Percentiles rank a stretch among this genome's conserved stretches.
These are phyloP conservation scores for Platichthys stellatus DNA, from an alignment of 2,113 vertebrate species.

Conservation along the genomic window DNA sequence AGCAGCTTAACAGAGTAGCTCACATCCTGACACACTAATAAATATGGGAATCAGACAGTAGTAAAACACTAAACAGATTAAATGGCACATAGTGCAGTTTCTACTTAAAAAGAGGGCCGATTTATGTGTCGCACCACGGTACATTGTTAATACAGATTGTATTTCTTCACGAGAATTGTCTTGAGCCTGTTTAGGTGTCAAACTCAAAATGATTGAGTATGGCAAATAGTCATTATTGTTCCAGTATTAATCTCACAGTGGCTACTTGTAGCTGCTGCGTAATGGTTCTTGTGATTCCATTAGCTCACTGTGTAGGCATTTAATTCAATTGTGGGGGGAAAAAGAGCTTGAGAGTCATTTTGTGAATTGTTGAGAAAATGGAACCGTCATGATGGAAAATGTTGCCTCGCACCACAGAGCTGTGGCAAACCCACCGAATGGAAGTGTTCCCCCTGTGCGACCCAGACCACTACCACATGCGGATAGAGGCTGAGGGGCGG, in stretches of 20 bases:
- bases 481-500: slow-evolving; percentile 19
- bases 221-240: slow-evolving; percentile 22
- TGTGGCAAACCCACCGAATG: slow-evolving; percentile 40
- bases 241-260: slow-evolving; percentile 30
- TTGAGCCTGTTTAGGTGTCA: slow-evolving; percentile 8
- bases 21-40: not conserved
- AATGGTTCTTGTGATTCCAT: slow-evolving; percentile 43
- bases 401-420: slow-evolving; percentile 24
- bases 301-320: slow-evolving; percentile 33
- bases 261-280: slow-evolving; percentile 42
- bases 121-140: not conserved
- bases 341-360: slow-evolving; percentile 24
- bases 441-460: slow-evolving; percentile 59
- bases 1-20: not conserved
- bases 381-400: slow-evolving; percentile 22
- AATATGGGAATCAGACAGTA: not conserved
- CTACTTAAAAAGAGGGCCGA: not conserved
- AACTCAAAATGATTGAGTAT: slow-evolving; percentile 19
- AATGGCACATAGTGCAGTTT: not conserved
- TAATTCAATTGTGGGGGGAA: not conserved
- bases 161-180: slow-evolving; percentile 6
- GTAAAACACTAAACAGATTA: not conserved
- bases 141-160: not conserved
- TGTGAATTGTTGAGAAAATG: slow-evolving; percentile 12
- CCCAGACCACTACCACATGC: slow-evolving; percentile 62